phyloP scores from a whole-genome alignment of 2,113 vertebrate species.

The Rhynchomys soricoides region DNA sequence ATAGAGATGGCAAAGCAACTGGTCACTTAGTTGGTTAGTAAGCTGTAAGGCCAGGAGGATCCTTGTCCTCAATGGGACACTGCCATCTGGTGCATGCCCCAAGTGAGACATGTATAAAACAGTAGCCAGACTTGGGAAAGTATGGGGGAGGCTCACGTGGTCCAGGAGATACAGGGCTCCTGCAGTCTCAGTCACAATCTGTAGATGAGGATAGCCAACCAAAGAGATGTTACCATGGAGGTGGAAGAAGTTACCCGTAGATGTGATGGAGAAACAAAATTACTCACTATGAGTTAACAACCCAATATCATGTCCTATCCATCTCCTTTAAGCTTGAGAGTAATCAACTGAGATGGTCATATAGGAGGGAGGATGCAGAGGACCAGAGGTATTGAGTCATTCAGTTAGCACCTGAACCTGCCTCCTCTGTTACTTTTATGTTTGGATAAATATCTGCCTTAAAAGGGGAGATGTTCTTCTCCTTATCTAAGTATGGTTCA shows the following conservation, averaged over 20 bases:
- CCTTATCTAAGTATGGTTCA: neutral
- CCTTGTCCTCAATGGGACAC: slow-evolving; percentile 71
- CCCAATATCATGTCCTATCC: neutral
- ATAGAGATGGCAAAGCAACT: slow-evolving; percentile 60
- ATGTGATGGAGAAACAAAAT: neutral
- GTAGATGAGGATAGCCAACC: neutral
- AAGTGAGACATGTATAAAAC: neutral
- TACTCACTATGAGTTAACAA: neutral
- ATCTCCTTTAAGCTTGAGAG: neutral
- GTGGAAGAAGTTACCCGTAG: neutral
- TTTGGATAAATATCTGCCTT: neutral
- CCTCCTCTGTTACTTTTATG: neutral
- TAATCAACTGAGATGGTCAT: neutral
- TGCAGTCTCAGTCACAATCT: neutral
- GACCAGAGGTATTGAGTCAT: neutral
- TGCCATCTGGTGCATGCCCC: slow-evolving; percentile 83
- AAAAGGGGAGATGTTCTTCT: neutral
- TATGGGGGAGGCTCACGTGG: neutral
- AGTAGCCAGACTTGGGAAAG: neutral
- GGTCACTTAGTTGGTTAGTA: slow-evolving; percentile 67
- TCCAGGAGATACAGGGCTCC: neutral
- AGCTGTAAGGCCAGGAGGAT: slow-evolving; percentile 31
- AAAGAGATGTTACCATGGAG: neutral
- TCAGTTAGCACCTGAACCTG: neutral
- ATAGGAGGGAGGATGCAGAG: neutral